Evolutionary conservation across 1,140 invertebrate genomes (phyloP), one percentile per base, ranked within the genome.

Genomic region (Drosophila hydei): DNA sequence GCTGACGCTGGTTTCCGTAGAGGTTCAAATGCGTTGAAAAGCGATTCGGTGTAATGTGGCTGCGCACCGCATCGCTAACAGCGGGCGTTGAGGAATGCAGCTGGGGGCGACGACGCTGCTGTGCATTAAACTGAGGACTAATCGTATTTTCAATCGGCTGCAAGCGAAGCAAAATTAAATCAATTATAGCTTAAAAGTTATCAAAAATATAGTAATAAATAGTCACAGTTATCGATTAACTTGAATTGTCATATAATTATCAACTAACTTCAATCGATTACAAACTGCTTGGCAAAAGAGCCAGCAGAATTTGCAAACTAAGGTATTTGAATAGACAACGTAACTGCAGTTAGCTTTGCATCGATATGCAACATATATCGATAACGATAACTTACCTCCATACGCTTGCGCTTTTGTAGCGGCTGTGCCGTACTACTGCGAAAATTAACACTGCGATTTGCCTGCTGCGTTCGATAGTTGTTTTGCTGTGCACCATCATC

Each of bases 41-140:
- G 0, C 87, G 87, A 48, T 79, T 74, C 9, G 67, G 56, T 36
- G 75, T 19, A 48, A 63, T 19, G 9, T 42, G 42, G 48, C 25
- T 58, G 45, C 45, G 21, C 25, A 51, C 4, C 4, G 18, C 42
- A 51, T 45, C 72, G 25, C 40, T 25, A 45, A 42, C 65, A 40
- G 81, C 72, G 1, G 88, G 76, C 50, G 81, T 79, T 40, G 73
- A 75, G 36, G 77, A 62, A 14, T 71, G 55, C 43, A 85, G 7
- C 27, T 54, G 76, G 6, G 73, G 67, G 21, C 75, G 72, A 36
- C 76, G 76, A 51, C 73, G 52, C 18, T 71, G 52, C 18, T 71
- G 23, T 45, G 62, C 11, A 47, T 42, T 58, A 54, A 56, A 40
- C 19, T 70, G 63, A 48, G 55, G 40, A 50, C 58, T 62, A 8